These are phyloP conservation scores for Onthophagus taurus DNA, from an alignment of 1,140 invertebrate genomes.

Conservation along the genomic window DNA sequence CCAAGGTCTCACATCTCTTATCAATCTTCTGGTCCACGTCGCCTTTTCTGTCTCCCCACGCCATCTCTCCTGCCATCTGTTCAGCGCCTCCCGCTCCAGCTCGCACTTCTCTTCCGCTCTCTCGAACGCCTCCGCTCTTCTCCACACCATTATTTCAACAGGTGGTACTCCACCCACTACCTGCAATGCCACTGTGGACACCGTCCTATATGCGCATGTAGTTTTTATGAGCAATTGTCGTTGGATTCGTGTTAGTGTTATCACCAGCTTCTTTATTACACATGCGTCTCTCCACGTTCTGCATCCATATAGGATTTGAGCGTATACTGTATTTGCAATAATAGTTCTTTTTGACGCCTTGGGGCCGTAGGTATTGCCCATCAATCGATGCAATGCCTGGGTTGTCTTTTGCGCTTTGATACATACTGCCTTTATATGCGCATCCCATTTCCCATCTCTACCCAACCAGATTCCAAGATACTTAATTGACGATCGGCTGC, in stretches of 20 bases:
- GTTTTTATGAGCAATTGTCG: background rate
- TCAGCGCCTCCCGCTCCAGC: background rate
- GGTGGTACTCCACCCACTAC: constrained; percentile 5
- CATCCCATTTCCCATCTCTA: too few relatives aligned
- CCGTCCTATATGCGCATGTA: constrained; percentile 1
- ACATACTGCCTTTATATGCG: too few relatives aligned
- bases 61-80: background rate
- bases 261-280: background rate
- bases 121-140: background rate
- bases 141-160: constrained; percentile 5
- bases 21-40: too few relatives aligned
- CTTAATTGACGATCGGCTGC: too few relatives aligned
- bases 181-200: constrained; percentile 7
- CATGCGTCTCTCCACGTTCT: constrained; percentile 2
- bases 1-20: too few relatives aligned
- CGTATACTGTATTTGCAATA: too few relatives aligned
- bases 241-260: background rate
- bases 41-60: background rate
- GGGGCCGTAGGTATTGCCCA: too few relatives aligned
- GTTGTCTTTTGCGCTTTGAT: too few relatives aligned
- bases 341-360: too few relatives aligned
- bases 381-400: too few relatives aligned
- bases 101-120: background rate
- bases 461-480: too few relatives aligned
- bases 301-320: too few relatives aligned